Conservation (phyloP, 2,113 vertebrate genomes). For the Elephas maximus region DNA sequence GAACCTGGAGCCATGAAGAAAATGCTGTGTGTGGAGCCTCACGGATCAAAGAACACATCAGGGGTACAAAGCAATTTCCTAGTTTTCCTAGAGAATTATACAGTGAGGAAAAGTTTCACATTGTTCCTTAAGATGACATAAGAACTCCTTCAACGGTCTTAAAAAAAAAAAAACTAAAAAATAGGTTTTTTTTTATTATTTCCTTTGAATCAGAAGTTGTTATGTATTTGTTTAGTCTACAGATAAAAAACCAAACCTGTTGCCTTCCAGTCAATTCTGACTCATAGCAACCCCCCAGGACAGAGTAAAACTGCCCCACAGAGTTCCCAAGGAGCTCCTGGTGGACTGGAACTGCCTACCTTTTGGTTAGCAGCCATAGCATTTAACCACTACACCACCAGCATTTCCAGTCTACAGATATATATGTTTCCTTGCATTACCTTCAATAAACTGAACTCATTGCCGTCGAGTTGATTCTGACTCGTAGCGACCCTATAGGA, state of each 20-base stretch:
- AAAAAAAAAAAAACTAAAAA: not conserved
- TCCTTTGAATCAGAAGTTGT: constrained; percentile 77
- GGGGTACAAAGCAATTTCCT: constrained; percentile 71
- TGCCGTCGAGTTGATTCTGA: too few relatives aligned
- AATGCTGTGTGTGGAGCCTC: constrained; percentile 55
- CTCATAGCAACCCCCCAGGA: too few relatives aligned
- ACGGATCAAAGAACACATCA: constrained; percentile 73
- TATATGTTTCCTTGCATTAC: constrained; percentile 52
- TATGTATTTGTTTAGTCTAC: constrained; percentile 78
- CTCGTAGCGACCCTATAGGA: too few relatives aligned
- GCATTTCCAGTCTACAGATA: constrained; percentile 13
- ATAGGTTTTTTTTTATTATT: constrained; percentile 62
- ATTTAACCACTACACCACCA: too few relatives aligned
- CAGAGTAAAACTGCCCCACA: too few relatives aligned
- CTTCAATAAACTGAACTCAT: not conserved
- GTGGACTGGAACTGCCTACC: too few relatives aligned
- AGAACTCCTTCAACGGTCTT: constrained; percentile 80
- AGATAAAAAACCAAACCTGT: not conserved
- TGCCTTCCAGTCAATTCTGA: too few relatives aligned
- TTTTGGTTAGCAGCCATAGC: too few relatives aligned
- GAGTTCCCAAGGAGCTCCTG: too few relatives aligned
- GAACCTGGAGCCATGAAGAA: constrained; percentile 75
- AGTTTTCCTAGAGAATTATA: constrained; percentile 72
- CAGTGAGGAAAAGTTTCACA: constrained; percentile 72
- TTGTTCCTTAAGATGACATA: constrained; percentile 81